Percentiles rank a stretch among this genome's conserved stretches.
These are phyloP conservation scores for Leptocoma aspasia DNA, from an alignment of 2,113 vertebrate species.

Conservation along the genomic window DNA sequence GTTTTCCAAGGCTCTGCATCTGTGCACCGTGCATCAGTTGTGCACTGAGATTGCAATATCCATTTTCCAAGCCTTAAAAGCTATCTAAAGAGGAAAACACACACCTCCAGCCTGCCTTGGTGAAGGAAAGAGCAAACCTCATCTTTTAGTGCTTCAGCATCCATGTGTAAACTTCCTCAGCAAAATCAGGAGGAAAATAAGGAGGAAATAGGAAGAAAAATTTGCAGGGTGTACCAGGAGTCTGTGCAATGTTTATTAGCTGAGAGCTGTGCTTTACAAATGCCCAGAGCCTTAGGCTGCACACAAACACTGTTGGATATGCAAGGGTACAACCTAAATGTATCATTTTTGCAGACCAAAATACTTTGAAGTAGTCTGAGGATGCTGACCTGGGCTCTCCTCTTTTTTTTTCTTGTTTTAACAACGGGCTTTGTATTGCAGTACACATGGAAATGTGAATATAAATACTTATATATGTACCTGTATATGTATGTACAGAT, in stretches of 20 bases:
- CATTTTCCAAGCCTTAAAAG: not conserved
- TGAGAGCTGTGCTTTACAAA: not conserved
- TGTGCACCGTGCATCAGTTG: not conserved
- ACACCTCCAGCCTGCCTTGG: not conserved
- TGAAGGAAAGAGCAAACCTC: not conserved
- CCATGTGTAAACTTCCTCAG: not conserved
- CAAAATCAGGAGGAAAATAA: not conserved
- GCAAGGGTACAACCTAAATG: not conserved
- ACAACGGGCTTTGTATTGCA: rapidly evolving
- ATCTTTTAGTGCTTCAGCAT: not conserved
- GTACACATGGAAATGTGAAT: rapidly evolving
- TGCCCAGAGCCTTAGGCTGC: not conserved
- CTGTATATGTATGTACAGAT: not conserved
- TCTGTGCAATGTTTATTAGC: not conserved
- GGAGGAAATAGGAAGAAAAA: not conserved
- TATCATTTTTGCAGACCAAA: not conserved
- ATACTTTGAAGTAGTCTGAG: not conserved
- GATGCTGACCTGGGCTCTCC: not conserved
- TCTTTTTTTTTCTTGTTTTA: not conserved
- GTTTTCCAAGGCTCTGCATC: constrained; percentile 56
- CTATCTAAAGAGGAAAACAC: not conserved
- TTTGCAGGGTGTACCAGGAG: not conserved
- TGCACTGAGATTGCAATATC: constrained; percentile 11
- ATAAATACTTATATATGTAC: rapidly evolving
- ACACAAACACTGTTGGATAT: not conserved